phyloP scores from a whole-genome alignment of 1,140 invertebrate species.

The Phymorhynchus buccinoides region DNA sequence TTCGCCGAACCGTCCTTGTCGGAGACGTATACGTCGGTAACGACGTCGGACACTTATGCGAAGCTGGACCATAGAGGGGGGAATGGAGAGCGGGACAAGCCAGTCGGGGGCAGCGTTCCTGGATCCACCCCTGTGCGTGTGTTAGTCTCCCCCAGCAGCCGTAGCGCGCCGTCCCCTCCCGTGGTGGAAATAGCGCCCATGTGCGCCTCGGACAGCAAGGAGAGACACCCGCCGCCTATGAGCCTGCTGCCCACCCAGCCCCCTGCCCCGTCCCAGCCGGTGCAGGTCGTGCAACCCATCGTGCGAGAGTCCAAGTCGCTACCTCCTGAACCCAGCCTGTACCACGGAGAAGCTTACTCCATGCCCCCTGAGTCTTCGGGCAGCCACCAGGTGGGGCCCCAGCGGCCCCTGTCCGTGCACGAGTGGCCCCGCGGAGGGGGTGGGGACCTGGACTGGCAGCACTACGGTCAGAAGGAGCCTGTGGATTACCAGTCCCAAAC shows the following conservation, averaged over 20 bases:
- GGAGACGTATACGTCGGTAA: conserved; percentile 36
- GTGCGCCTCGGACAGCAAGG: conserved; percentile 38
- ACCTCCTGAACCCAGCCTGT: neutral
- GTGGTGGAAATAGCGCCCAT: conserved; percentile 58
- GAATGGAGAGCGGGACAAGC: neutral
- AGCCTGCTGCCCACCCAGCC: conserved; percentile 22
- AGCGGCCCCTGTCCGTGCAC: conserved; percentile 20
- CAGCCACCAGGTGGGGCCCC: neutral
- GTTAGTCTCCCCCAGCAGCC: conserved; percentile 61
- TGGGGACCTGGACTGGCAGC: conserved; percentile 39
- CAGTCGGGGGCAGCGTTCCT: neutral
- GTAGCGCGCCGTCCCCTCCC: conserved; percentile 52
- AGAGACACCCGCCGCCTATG: conserved; percentile 28
- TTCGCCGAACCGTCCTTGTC: neutral
- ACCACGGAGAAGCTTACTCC: neutral
- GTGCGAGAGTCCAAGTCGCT: conserved; percentile 18
- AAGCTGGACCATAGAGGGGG: neutral
- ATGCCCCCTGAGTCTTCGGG: neutral
- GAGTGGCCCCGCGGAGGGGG: conserved; percentile 37
- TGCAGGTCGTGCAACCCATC: conserved; percentile 31
- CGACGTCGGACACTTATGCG: neutral
- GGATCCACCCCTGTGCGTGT: conserved; percentile 57
- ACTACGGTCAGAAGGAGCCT: conserved; percentile 30
- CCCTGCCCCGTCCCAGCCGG: conserved; percentile 15
- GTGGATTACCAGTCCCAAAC: conserved; percentile 37